Percentiles rank a stretch among this genome's conserved stretches.
Evolutionary conservation across 2,113 vertebrate genomes (phyloP).

Genomic region (Thomomys bottae): DNA sequence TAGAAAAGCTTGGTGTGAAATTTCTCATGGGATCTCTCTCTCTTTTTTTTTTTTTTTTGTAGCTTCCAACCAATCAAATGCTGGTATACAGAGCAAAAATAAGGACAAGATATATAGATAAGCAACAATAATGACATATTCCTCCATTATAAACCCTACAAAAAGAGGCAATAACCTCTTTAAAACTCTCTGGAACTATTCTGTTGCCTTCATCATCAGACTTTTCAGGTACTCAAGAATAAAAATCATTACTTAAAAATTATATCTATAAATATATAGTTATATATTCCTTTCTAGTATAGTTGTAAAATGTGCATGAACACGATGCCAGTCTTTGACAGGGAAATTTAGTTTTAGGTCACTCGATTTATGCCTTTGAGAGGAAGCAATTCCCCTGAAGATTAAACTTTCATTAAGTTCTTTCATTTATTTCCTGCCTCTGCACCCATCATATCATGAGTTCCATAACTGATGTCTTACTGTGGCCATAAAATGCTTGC

Average conservation of each 20-base stretch:
- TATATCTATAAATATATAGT: too few relatives aligned
- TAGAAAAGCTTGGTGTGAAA: neutral
- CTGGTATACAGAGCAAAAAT: neutral
- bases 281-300: slow-evolving; percentile 49
- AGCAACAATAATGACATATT: neutral
- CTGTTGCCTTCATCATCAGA: slow-evolving; percentile 75
- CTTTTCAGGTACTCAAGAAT: slow-evolving; percentile 72
- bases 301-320: slow-evolving; percentile 74
- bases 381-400: slow-evolving; percentile 86
- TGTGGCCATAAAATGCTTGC: slow-evolving; percentile 83
- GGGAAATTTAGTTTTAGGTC: slow-evolving; percentile 81
- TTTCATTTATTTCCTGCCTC: slow-evolving; percentile 85
- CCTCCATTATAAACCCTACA: neutral
- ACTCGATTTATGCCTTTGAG: slow-evolving; percentile 84
- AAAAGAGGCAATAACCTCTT: slow-evolving; percentile 76
- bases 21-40: neutral
- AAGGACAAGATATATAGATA: neutral
- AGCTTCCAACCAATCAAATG: neutral
- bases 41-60: neutral
- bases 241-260: slow-evolving; percentile 70
- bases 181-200: slow-evolving; percentile 78
- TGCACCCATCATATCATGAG: slow-evolving; percentile 83
- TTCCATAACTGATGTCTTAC: slow-evolving; percentile 83
- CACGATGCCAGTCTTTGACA: slow-evolving; percentile 84
- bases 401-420: slow-evolving; percentile 88